Base-by-base conservation (phyloP, 2,797 vertebrate genomes). In the Bradypodion pumilum region DNA sequence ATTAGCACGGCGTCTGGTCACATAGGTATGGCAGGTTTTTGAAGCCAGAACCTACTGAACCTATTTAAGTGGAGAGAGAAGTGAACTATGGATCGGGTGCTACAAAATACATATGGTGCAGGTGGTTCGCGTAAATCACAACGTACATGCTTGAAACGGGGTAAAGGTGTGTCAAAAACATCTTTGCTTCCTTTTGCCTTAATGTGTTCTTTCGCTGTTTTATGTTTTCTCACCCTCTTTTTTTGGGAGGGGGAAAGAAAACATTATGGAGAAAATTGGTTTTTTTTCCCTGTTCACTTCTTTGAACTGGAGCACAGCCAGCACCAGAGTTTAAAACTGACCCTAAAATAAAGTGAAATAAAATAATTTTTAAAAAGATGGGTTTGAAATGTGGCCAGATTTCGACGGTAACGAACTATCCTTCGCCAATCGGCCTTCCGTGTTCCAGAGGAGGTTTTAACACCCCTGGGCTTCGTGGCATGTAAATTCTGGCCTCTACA, bases 51-150 rank as follows among this genome's bases (percentile, higher is more conserved):
- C 56, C 69, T 73, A 35, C 49, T 1, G 15, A 7, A 25, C 32
- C 42, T 65, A n/a, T 74, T 74, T 27, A 27, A 44, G 10, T n/a
- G 5, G 63, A 23, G n/a, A 21, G 3, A 7, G 65, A 16, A 10
- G 13, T 6, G 10, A n/a, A 19, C 25, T 86, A 84, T 89, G 83
- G 80, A 84, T 86, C 73, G 91, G 93, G 93, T 94, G 93, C 93
- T 94, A 93, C 88, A 90, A 91, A 85, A 91, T 84, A 86, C 83
- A 88, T 91, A 91, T 90, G 85, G 27, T 85, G 88, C 88, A 89
- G 91, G 88, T 83, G 85, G 81, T 93, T 90, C 5, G 69, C 84
- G 70, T 78, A 84, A 84, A 23, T 74, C 81, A 74, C 37, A 40
- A 44, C 32, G 59, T 59, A 46, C 1, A 0, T 62, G 59, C 0